A percentile compares a stretch with the other conserved stretches of the same genome.
Evolutionary conservation across 2,797 vertebrate species (phyloP).

Genomic region (Oceanodroma leucorhoa): DNA sequence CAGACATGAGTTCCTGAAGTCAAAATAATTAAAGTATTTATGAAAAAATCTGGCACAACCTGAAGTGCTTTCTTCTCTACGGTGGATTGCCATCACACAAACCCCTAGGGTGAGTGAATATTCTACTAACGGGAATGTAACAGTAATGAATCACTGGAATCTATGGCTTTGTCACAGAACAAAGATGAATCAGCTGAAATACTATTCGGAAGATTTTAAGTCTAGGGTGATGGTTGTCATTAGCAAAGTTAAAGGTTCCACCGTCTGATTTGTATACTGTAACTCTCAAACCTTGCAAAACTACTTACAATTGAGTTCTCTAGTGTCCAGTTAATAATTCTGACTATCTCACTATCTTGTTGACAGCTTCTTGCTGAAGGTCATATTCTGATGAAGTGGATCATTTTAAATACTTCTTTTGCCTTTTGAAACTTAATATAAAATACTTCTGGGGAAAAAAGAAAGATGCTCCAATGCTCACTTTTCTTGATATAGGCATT

Average conservation of each 20-base stretch:
- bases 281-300: background rate
- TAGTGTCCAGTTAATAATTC: slow-evolving; percentile 23
- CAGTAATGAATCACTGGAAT: slow-evolving; percentile 26
- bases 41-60: background rate
- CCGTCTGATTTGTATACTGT: slow-evolving; percentile 37
- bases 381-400: slow-evolving; percentile 33
- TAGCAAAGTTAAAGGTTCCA: slow-evolving; percentile 44
- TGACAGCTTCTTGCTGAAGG: slow-evolving; percentile 13
- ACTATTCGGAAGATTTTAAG: background rate
- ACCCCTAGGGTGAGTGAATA: background rate
- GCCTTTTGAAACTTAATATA: background rate
- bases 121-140: background rate
- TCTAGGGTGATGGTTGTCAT: slow-evolving; percentile 9
- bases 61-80: background rate
- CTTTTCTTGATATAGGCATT: background rate
- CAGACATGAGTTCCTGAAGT: background rate
- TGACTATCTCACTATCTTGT: background rate
- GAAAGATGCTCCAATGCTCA: background rate
- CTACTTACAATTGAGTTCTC: background rate
- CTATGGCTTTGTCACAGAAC: slow-evolving; percentile 30
- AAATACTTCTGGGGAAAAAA: background rate
- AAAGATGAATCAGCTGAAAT: slow-evolving; percentile 54
- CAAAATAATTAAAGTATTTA: background rate
- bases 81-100: background rate
- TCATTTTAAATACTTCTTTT: slow-evolving; percentile 4